A percentile compares a stretch with the other conserved stretches of the same genome.
These are phyloP conservation scores for Grallaria varia DNA, from an alignment of 2,113 vertebrate genomes.

Conservation along the genomic window DNA sequence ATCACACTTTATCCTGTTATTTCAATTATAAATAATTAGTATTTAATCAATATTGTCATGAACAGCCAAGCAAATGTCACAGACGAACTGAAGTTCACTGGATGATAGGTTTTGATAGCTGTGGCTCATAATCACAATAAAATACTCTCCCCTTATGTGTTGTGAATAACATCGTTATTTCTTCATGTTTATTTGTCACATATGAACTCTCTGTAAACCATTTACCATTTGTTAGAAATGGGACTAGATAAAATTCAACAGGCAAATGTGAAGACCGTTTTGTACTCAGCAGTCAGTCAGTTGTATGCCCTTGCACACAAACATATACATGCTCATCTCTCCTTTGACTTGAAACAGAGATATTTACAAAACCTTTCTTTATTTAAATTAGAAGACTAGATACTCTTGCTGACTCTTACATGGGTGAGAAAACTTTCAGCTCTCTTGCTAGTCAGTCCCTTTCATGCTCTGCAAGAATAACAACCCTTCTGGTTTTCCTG, in stretches of 20 bases:
- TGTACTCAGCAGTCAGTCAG: neutral
- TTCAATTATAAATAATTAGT: slow-evolving; percentile 40
- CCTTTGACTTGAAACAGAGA: neutral
- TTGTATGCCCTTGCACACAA: neutral
- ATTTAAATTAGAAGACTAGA: neutral
- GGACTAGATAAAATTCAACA: neutral
- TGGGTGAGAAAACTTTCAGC: neutral
- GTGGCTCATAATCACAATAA: neutral
- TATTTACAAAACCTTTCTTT: neutral
- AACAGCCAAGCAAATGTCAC: neutral
- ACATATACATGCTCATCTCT: rapidly evolving
- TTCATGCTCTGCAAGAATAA: neutral
- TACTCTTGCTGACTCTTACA: neutral
- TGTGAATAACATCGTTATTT: neutral
- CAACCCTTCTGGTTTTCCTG: neutral
- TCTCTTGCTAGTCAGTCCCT: neutral
- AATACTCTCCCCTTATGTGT: neutral
- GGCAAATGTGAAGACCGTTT: neutral
- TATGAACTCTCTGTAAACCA: neutral
- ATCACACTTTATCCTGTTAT: neutral
- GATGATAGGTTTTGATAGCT: slow-evolving; percentile 17
- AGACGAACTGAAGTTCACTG: neutral
- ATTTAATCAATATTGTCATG: neutral
- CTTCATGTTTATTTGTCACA: neutral
- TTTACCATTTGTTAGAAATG: neutral